Conservation (phyloP, 1,140 invertebrate species). For the Sogatella furcifera region DNA sequence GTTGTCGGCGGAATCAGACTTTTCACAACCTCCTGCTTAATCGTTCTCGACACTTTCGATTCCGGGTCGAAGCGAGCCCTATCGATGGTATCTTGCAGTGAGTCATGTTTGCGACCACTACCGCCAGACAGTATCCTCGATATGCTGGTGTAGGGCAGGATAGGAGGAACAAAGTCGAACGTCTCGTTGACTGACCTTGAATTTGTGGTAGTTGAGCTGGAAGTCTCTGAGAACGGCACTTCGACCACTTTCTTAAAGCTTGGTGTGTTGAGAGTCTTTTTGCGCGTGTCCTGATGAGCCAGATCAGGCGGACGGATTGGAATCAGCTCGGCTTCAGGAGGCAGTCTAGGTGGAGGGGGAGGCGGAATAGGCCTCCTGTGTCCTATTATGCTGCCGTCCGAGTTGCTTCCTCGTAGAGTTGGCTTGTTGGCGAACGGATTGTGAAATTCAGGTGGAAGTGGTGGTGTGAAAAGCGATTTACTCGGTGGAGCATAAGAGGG, state of each 20-base stretch:
- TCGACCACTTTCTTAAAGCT: constrained; percentile 30
- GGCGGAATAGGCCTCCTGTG: constrained; percentile 38
- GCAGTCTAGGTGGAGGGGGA: constrained; percentile 60
- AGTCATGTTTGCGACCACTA: constrained; percentile 66
- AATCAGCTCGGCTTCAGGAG: constrained; percentile 64
- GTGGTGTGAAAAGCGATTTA: constrained; percentile 63
- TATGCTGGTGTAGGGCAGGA: constrained; percentile 56
- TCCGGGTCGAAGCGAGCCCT: constrained; percentile 20
- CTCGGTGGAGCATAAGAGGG: constrained; percentile 72
- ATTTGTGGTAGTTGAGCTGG: constrained; percentile 22
- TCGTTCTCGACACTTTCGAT: constrained; percentile 20
- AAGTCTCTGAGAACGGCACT: constrained; percentile 22
- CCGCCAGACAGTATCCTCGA: constrained; percentile 68
- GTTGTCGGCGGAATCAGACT: constrained; percentile 17
- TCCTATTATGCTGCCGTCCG: constrained; percentile 18
- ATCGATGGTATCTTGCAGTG: constrained; percentile 36
- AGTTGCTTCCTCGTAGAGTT: constrained; percentile 57
- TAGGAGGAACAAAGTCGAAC: constrained; percentile 43
- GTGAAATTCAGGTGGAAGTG: constrained; percentile 60
- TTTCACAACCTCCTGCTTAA: constrained; percentile 23
- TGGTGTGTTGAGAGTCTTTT: constrained; percentile 61
- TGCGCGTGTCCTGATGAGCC: constrained; percentile 34
- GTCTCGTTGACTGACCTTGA: constrained; percentile 35
- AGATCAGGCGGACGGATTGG: constrained; percentile 55
- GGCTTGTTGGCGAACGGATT: constrained; percentile 77